Evolutionary conservation across 2,113 vertebrate species (phyloP), one percentile per base, ranked within the genome.

Genomic region (Sebastes schlegelii): DNA sequence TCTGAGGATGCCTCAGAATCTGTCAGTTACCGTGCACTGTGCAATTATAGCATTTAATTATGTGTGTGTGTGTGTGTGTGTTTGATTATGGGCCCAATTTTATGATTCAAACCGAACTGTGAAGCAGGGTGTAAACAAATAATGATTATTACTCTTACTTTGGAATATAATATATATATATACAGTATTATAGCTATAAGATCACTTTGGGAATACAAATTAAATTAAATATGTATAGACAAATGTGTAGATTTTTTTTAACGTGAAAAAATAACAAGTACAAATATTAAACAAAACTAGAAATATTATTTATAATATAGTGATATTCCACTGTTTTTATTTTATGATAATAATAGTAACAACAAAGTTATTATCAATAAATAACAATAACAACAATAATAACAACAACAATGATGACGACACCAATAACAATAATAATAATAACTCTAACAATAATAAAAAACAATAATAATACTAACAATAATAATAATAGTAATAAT

Each of bases 41-140:
- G 69, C 19, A 43, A 40, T 70, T 52, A 55, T 49, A 14, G 1
- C 2, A 55, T 46, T 54, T 82, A 16, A 75, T 82, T 63, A 79
- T 40, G 68, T 17, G 16, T 61, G 4, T 70, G 21, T 26, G 9
- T 34, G 23, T 17, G 16, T 61, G 4, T 70, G 21, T 21, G 10
- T 40, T 34, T 34, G 34, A 16, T 62, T 42, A n/a, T 64, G 4
- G 6, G 14, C 34, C 70, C 11, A 13, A 2, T 49, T 74, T 51
- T 26, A 43, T 5, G 19, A 65, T 46, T 21, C 5, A 34, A 19
- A 42, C 4, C 23, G n/a, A 16, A 12, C 14, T 26, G 21, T 52
- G 52, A 11, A 5, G 45, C 26, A 62, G 8, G 12, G 40, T 23
- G 43, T 72, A 54, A 21, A 83, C 68, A 83, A 4, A 14, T 5